phyloP scores from a whole-genome alignment of 2,797 vertebrate species.

The Thunnus albacares region DNA sequence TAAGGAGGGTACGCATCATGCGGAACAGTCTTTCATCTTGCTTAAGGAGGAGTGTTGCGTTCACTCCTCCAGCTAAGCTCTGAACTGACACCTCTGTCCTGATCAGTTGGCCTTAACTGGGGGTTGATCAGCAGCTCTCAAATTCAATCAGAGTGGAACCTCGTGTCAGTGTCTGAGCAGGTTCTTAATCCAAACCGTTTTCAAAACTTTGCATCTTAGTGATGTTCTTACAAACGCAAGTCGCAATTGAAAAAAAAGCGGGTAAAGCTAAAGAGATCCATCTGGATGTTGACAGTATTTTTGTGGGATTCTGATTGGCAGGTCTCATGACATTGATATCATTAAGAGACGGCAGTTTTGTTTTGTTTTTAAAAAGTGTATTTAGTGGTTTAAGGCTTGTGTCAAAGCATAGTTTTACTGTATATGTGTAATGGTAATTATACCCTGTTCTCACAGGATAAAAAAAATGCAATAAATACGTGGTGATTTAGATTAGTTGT shows the following conservation, averaged over 20 bases:
- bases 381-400: slow-evolving; percentile 5
- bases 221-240: slow-evolving; percentile 25
- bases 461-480: slow-evolving; percentile 1
- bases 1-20: slow-evolving; percentile 71
- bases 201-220: slow-evolving; percentile 27
- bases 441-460: neutral
- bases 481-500: slow-evolving; percentile 1
- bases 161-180: slow-evolving; percentile 46
- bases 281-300: slow-evolving; percentile 31
- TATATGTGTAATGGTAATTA: neutral
- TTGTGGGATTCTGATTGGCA: slow-evolving; percentile 5
- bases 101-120: slow-evolving; percentile 73
- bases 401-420: neutral
- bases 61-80: slow-evolving; percentile 71
- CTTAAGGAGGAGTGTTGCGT: slow-evolving; percentile 73
- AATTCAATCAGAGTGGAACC: slow-evolving; percentile 74
- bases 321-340: neutral
- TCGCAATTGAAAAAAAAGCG: slow-evolving; percentile 10
- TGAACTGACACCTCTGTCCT: slow-evolving; percentile 67
- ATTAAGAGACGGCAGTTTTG: neutral
- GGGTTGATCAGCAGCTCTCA: slow-evolving; percentile 72
- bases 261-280: slow-evolving; percentile 29
- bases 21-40: slow-evolving; percentile 81
- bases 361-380: neutral
- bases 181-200: slow-evolving; percentile 62